Base-by-base conservation (phyloP, 2,888 invertebrate species). In the Aleiodes testaceus region DNA sequence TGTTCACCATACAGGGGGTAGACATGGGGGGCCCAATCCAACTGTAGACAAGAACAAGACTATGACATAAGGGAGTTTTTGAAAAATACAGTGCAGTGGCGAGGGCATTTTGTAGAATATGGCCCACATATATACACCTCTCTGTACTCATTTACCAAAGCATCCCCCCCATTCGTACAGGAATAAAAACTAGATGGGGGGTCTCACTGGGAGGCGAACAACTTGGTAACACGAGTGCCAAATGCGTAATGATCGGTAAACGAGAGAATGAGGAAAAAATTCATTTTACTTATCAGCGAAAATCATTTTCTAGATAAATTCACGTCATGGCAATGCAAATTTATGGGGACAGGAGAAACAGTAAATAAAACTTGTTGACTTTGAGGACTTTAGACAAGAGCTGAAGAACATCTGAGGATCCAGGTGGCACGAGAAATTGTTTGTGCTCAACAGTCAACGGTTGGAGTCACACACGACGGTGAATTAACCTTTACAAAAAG, bases 151-250 rank as follows among this genome's bases (percentile, higher is more conserved):
- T 77, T 77, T 77, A 76, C 76, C 74, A 74, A 77, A 66, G 72
- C 77, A 77, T 79, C 80, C 79, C 78, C 78, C 77, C 81, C 82
- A 81, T 85, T 81, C 82, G 81, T 77, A 78, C 79, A 70, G 76
- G 82, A 77, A 86, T 86, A 87, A 87, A 86, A 78, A 81, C 87
- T 71, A 82, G 82, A 82, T 87, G 85, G 87, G 87, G 86, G 86
- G 86, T 86, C 86, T 63, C 70, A 74, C 77, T 79, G 78, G 77
- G 80, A 80, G 82, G 80, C 77, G 78, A 77, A 74, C 77, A 80
- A 79, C 78, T 79, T 79, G 80, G 82, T 82, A 82, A 84, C 82
- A 83, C 80, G 83, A 82, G 83, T 83, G 81, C 81, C 80, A 84
- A 84, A 84, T 78, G 81, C 81, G 81, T 84, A 84, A 85, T 85